phyloP scores from a whole-genome alignment of 2,888 invertebrate species.

The Embidobia sp. region DNA sequence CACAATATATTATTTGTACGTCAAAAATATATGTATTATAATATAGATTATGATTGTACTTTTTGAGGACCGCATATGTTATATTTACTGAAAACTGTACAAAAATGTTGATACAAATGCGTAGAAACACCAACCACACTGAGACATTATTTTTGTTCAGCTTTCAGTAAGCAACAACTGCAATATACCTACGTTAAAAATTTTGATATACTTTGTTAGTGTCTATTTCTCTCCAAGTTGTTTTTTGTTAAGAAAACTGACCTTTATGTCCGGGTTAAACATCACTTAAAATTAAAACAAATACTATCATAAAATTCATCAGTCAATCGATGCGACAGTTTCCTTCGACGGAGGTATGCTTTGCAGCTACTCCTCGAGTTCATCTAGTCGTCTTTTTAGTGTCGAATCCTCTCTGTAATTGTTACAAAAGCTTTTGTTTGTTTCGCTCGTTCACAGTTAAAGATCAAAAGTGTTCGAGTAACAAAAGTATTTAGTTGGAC shows the following conservation, averaged over 20 bases:
- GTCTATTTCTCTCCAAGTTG: constrained; percentile 57
- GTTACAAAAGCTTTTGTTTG: constrained; percentile 38
- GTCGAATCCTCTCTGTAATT: constrained; percentile 41
- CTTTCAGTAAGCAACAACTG: constrained; percentile 31
- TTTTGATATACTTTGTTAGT: constrained; percentile 42
- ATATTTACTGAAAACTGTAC: constrained; percentile 21
- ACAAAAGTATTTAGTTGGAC: not conserved
- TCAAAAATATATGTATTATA: constrained; percentile 46
- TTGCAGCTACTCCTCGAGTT: constrained; percentile 40
- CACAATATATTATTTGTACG: constrained; percentile 41
- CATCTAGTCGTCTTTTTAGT: constrained; percentile 26
- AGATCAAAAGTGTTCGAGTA: not conserved
- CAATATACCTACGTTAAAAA: constrained; percentile 32
- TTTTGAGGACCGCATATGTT: constrained; percentile 29
- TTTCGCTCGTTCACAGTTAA: not conserved
- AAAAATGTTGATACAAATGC: constrained; percentile 9
- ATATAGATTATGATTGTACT: constrained; percentile 52
- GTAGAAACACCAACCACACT: not conserved
- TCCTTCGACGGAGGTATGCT: constrained; percentile 34
- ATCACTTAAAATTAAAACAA: constrained; percentile 48
- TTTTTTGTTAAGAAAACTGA: constrained; percentile 23
- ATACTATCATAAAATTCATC: constrained; percentile 21
- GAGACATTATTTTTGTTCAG: constrained; percentile 3
- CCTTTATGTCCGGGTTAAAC: constrained; percentile 52
- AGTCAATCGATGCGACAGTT: constrained; percentile 44